Base-by-base conservation (phyloP, 2,888 invertebrate species). In the Leptodirus hochenwartii region DNA sequence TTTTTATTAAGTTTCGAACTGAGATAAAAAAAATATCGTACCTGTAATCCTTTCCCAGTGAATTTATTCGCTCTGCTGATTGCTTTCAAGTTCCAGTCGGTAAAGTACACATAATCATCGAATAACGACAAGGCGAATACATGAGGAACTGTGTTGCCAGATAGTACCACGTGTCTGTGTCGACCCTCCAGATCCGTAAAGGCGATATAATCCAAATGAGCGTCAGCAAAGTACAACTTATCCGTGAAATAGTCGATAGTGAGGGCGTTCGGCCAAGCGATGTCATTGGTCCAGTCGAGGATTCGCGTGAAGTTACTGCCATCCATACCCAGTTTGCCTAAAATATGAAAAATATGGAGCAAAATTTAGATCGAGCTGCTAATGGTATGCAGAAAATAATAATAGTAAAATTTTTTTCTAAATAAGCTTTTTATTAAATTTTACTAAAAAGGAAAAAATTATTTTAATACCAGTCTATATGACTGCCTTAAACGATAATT, bases 221-320 rank as follows among this genome's bases (percentile, higher is more conserved):
- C 96, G 53, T 98, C 98, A 0, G 95, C 96, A 81, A 87, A 98
- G 59, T 87, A 96, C 25, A 98, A 70, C 43, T 82, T 69, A 43
- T 95, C 87, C 0, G 93, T 87, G 50, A 93, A 87, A 53, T 88
- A 95, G 49, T 98, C 96, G 34, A 98, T 77, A 0, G 96, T 87
- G 10, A 98, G 54, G 2, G 95, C 96, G 53, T 98, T 98, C 0
- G 96, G 96, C 98, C 98, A 98, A 1, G 93, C 93, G 28, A 96
- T 79, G 45, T 90, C 90, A 41, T 91, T 73, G 46, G 88, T 84
- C 74, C 87, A 85, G 13, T 79, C 84, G 10, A 95, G 60, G 39
- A 96, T 84, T 30, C 79, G 66, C 0, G 80, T 79, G 45, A 84
- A 80, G 47, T 87, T 84, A 5, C 79, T 75, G 0, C 98, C 98